Evolutionary conservation across 1,140 invertebrate species (phyloP), one percentile per base, ranked within the genome.

Genomic region (Ctenoplectra terminalis): DNA sequence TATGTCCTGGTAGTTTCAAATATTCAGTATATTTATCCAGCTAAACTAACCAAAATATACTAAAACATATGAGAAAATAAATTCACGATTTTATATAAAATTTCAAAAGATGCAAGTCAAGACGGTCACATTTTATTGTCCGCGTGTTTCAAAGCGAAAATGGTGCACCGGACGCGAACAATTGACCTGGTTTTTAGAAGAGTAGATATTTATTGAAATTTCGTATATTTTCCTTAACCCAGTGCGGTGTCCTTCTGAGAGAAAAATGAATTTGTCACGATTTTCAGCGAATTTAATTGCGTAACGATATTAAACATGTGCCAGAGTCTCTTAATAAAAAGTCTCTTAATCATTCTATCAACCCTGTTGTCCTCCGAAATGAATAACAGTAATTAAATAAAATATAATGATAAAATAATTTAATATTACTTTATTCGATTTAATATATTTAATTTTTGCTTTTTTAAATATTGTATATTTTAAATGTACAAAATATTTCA

Each of bases 181-280:
- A 37, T 74, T 61, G 71, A 74, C 72, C 72, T 15, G 58, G 31
- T 74, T 74, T 61, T 48, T 17, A 34, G 0, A 11, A 13, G 20
- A 60, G 9, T 48, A 7, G 69, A 61, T 73, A 61, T 61, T 73
- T 73, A 73, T 73, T n/a, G 71, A 73, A 73, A 46, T 73, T 61
- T 34, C 29, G 23, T 48, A 26, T 31, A 40, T 15, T 73, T 61
- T 26, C 56, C 29, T 73, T 73, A 73, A 73, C 71, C 56, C 43
- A 73, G 20, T 73, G 40, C 5, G 9, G 13, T 17, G 71, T 73
- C 71, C 71, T 73, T 73, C 56, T 23, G 11, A 17, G 7, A 61
- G 40, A 61, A 17, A 61, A n/a, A 73, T 73, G 54, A 60, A 60
- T 56, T 31, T 31, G 11, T 6, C 7, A 34, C 29, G 43, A 0